Evolutionary conservation across 2,888 invertebrate genomes (phyloP).

Genomic region (Apodemia zela): DNA sequence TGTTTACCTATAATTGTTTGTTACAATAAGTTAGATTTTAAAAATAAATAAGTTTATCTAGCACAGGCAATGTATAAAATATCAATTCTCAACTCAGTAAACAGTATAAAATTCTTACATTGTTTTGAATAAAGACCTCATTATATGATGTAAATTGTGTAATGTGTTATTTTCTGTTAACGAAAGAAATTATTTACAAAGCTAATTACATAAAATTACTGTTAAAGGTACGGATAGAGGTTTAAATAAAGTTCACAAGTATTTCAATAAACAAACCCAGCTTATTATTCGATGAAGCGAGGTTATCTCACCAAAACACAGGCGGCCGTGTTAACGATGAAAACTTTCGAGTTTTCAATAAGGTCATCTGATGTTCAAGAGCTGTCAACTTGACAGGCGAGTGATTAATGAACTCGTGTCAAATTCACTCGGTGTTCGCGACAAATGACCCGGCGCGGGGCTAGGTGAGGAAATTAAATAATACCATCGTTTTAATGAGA

Average conservation of each 20-base stretch:
- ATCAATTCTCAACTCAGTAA: no score
- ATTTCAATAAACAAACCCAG: conserved; percentile 11
- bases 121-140: no score
- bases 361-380: conserved; percentile 16
- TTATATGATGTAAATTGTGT: no score
- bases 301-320: conserved; percentile 7
- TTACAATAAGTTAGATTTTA: no score
- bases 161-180: no score
- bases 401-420: conserved; percentile 16
- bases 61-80: no score
- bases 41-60: no score
- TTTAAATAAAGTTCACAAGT: background rate
- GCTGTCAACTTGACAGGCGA: conserved; percentile 10
- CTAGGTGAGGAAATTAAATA: conserved; percentile 9
- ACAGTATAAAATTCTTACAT: no score
- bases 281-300: background rate
- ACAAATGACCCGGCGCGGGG: conserved; percentile 10
- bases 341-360: conserved; percentile 16
- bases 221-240: background rate
- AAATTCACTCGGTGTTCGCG: conserved; percentile 9
- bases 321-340: conserved; percentile 10
- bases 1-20: no score
- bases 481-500: background rate
- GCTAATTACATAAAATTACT: no score
- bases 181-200: no score